Percentiles rank a stretch among this genome's conserved stretches.
Conservation (phyloP, 2,888 invertebrate genomes). For the Arctia plantaginis region DNA sequence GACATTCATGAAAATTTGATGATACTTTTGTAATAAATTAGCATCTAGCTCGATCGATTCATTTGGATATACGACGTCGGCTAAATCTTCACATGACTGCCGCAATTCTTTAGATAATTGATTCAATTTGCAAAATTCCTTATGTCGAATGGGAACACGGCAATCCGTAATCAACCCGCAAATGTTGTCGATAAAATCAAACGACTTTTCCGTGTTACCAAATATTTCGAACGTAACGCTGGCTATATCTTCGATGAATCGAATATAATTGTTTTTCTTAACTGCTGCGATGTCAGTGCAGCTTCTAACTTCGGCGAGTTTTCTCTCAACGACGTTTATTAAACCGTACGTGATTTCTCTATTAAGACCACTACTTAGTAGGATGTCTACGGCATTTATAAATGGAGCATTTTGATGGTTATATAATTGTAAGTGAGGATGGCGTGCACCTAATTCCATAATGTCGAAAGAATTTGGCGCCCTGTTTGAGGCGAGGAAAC, state of each 20-base stretch:
- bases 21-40: conserved; percentile 76
- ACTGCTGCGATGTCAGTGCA: conserved; percentile 77
- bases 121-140: conserved; percentile 82
- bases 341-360: conserved; percentile 83
- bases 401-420: conserved; percentile 83
- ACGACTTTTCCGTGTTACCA: conserved; percentile 80
- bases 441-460: conserved; percentile 77
- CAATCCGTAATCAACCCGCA: conserved; percentile 80
- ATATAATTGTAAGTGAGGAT: conserved; percentile 81
- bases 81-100: conserved; percentile 82
- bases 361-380: conserved; percentile 81
- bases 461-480: conserved; percentile 82
- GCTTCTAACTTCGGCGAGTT: conserved; percentile 79
- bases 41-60: conserved; percentile 63
- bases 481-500: conserved; percentile 84
- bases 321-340: conserved; percentile 82
- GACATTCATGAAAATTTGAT: conserved; percentile 83
- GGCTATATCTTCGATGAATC: conserved; percentile 82
- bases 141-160: conserved; percentile 80
- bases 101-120: conserved; percentile 80
- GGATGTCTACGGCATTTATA: conserved; percentile 81
- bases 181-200: conserved; percentile 77
- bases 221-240: conserved; percentile 83
- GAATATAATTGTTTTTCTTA: conserved; percentile 81
- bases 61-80: conserved; percentile 65